phyloP scores from a whole-genome alignment of 1,140 invertebrate genomes.

The Triops longicaudatus region DNA sequence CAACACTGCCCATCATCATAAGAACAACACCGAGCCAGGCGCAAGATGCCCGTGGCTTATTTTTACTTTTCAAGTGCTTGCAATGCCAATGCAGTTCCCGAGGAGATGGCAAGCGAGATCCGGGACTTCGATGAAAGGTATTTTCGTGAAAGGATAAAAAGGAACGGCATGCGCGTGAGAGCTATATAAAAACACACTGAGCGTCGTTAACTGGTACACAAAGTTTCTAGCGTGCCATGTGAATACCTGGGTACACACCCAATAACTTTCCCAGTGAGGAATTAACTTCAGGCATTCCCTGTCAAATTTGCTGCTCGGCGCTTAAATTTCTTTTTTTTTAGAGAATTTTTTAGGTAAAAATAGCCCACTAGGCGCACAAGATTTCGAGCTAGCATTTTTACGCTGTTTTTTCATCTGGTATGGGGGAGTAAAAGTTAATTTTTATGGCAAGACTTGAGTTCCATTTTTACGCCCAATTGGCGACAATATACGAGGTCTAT shows the following conservation, averaged over 20 bases:
- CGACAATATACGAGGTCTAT: slow-evolving; percentile 11
- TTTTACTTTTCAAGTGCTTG: slow-evolving; percentile 8
- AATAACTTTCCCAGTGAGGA: neutral
- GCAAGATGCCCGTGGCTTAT: neutral
- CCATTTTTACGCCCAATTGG: slow-evolving; percentile 11
- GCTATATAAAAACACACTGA: neutral
- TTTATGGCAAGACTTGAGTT: neutral
- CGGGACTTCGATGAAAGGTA: neutral
- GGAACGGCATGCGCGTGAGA: neutral
- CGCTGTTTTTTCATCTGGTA: neutral
- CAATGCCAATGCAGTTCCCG: neutral
- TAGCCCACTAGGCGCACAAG: neutral
- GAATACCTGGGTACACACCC: neutral
- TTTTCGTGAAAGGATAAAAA: neutral
- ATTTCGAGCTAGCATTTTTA: neutral
- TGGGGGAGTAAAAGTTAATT: neutral
- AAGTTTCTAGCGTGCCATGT: neutral
- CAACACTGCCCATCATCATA: neutral
- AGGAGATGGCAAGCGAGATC: neutral
- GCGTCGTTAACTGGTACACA: slow-evolving; percentile 1
- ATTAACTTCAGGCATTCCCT: slow-evolving; percentile 2
- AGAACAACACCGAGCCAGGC: neutral
- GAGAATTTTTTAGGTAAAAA: neutral
- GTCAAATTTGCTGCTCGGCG: neutral
- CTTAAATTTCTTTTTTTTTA: neutral